Conservation (phyloP, 2,797 vertebrate genomes). For the Sternotherus odoratus region DNA sequence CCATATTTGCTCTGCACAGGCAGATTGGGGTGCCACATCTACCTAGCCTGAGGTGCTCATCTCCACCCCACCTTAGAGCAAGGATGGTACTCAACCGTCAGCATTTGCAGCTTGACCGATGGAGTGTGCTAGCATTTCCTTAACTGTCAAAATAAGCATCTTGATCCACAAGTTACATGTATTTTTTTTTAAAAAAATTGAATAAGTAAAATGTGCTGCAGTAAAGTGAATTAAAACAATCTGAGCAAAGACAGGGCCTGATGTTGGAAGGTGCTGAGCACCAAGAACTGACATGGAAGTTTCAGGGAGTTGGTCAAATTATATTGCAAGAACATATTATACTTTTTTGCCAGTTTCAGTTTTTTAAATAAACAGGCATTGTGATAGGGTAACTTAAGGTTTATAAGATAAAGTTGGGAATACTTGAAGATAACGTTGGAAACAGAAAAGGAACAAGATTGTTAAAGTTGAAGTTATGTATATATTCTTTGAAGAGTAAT, state of each 20-base stretch:
- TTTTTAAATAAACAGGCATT: not conserved
- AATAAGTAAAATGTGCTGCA: not conserved
- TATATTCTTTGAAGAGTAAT: not conserved
- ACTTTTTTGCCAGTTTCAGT: not conserved
- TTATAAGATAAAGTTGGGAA: not conserved
- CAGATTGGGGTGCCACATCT: no score
- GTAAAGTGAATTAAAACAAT: not conserved
- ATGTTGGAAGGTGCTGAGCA: not conserved
- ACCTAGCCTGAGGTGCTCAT: no score
- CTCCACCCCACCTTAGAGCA: not conserved
- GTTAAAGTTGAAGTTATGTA: not conserved
- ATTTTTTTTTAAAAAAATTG: not conserved
- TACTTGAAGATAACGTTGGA: not conserved
- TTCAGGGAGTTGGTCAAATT: not conserved
- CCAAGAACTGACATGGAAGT: rapidly evolving
- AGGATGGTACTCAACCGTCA: not conserved
- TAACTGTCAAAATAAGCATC: not conserved
- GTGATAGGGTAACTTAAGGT: not conserved
- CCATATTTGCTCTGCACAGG: not conserved
- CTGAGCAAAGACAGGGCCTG: not conserved
- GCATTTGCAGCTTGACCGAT: not conserved
- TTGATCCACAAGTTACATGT: not conserved
- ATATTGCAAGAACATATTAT: not conserved
- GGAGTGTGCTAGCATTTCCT: not conserved
- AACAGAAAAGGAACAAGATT: not conserved